Evolutionary conservation across 2,888 invertebrate species (phyloP), one percentile per base, ranked within the genome.

Genomic region (Colletes collaris): DNA sequence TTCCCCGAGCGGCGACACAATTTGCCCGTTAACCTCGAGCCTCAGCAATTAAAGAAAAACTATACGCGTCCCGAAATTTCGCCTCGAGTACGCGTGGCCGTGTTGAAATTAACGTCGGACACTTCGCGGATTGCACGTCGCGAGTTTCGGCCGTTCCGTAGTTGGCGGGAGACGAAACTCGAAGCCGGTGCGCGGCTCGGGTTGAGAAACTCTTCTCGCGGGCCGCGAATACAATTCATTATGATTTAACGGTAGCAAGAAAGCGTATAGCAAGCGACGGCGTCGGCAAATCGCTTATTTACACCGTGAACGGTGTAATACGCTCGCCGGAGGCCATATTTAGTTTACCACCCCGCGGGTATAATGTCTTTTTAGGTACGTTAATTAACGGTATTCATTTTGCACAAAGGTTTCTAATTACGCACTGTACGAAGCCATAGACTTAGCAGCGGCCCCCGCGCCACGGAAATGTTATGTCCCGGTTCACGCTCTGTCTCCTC

Each of bases 311-410:
- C 86, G 86, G 83, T 87, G 84, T 87, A 89, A 90, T 89, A 88
- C 87, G 88, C 88, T 86, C 82, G 85, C 85, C 83, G 83, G 84
- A 86, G 88, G 89, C 88, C 85, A 88, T 90, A 90, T 90, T 90
- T 90, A 91, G 89, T 88, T 89, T 85, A 87, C 86, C 86, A 77
- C 66, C 80, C 85, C 84, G 76, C 81, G 79, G 85, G 87, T 93
- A 93, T 94, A 93, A 94, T 94, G 94, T 94, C 94, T 94, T 94
- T 91, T 94, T 94, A 94, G 92, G 93, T 93, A 93, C 93, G 93
- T 94, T 94, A 94, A 94, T 94, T 94, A 94, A 94, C 94, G 93
- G 94, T 94, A 94, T 94, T 94, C 94, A 94, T 94, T 94, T 94
- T 94, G 93, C 93, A 94, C 94, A 94, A 94, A 94, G 94, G 94